Evolutionary conservation across 1,140 invertebrate species (phyloP).

Genomic region (Aphaenogaster ashmeadi): DNA sequence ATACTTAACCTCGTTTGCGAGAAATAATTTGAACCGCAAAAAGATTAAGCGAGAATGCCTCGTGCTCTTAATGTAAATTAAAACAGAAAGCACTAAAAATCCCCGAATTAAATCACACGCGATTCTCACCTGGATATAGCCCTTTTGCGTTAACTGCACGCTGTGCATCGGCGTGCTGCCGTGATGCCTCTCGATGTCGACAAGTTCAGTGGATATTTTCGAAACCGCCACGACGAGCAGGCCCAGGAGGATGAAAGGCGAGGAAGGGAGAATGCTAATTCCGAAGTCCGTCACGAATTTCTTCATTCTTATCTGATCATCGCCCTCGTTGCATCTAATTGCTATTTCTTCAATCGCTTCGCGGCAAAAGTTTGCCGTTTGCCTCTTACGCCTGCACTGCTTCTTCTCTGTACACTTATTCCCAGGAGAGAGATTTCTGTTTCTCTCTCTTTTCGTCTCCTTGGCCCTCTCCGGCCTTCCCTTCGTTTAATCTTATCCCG

Average conservation of each 20-base stretch:
- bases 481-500: slow-evolving; percentile 52
- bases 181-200: neutral
- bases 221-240: slow-evolving; percentile 3
- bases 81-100: neutral
- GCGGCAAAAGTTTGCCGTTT: slow-evolving; percentile 10
- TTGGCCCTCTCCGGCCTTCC: neutral
- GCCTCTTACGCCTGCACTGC: neutral
- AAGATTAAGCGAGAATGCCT: neutral
- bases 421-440: neutral
- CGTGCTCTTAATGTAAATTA: neutral
- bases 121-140: slow-evolving; percentile 89
- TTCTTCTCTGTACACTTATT: neutral
- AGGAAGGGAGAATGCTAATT: neutral
- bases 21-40: neutral
- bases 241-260: slow-evolving; percentile 22
- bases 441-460: neutral
- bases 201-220: neutral
- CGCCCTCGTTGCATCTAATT: slow-evolving; percentile 29
- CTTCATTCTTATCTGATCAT: slow-evolving; percentile 57
- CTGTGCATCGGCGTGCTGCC: slow-evolving; percentile 86
- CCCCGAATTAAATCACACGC: neutral
- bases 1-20: neutral
- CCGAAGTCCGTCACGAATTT: neutral
- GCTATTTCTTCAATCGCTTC: slow-evolving; percentile 33
- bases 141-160: slow-evolving; percentile 89